A percentile compares a stretch with the other conserved stretches of the same genome.
phyloP scores from a whole-genome alignment of 2,113 vertebrate genomes.

The Chascanopsetta lugubris region DNA sequence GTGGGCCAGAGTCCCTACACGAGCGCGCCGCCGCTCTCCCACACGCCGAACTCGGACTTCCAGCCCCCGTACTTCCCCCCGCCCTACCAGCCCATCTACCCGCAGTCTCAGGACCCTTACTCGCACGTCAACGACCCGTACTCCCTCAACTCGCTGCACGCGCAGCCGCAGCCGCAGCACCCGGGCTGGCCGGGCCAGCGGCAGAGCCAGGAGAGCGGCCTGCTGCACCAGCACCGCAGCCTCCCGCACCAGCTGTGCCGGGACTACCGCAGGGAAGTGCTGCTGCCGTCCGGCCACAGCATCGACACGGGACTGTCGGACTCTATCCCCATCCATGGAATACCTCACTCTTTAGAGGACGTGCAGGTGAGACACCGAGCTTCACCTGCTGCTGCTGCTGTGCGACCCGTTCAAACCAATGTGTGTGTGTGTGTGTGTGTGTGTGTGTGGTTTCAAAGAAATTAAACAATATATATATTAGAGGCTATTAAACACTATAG shows the following conservation, averaged over 20 bases:
- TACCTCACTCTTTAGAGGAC: conserved; percentile 98
- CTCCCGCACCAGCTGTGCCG: conserved; percentile 95
- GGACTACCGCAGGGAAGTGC: conserved; percentile 97
- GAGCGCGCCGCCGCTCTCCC: conserved; percentile 94
- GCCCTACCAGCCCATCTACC: conserved; percentile 97
- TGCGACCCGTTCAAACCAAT: too few relatives aligned
- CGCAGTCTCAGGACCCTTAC: conserved; percentile 98
- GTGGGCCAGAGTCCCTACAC: conserved; percentile 97
- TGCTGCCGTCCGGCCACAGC: conserved; percentile 94
- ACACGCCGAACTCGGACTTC: conserved; percentile 96
- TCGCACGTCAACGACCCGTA: conserved; percentile 99
- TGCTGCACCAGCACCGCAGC: conserved; percentile 95
- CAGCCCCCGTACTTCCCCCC: conserved; percentile 95
- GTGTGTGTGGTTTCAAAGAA: too few relatives aligned
- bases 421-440: too few relatives aligned
- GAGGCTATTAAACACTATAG: too few relatives aligned
- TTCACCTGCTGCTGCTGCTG: neutral
- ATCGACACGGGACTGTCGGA: conserved; percentile 93
- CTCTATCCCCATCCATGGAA: conserved; percentile 92
- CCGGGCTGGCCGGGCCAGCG: conserved; percentile 97
- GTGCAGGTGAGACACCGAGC: conserved; percentile 90
- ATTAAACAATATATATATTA: too few relatives aligned
- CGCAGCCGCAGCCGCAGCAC: conserved; percentile 95
- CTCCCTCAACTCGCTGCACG: conserved; percentile 95
- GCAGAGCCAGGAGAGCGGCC: conserved; percentile 92